phyloP scores from a whole-genome alignment of 2,888 invertebrate genomes.

The Tetropium fuscum region DNA sequence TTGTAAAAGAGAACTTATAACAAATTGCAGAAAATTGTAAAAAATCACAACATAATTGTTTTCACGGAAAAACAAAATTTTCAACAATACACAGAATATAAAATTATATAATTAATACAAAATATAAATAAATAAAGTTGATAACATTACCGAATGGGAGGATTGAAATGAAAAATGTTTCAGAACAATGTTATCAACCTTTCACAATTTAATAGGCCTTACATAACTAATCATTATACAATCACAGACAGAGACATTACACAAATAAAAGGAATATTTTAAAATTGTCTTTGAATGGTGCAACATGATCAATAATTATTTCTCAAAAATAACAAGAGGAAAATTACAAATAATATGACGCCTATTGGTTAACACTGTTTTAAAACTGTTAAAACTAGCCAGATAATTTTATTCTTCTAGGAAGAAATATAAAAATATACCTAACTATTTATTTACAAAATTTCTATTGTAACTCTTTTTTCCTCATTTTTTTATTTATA shows the following conservation, averaged over 20 bases:
- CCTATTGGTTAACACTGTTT: too few relatives aligned
- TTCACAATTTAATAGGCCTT: constrained; percentile 37
- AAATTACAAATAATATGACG: too few relatives aligned
- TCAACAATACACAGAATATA: constrained; percentile 23
- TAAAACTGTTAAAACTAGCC: too few relatives aligned
- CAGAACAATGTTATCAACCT: constrained; percentile 45
- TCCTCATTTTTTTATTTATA: too few relatives aligned
- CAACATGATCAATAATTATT: constrained; percentile 14
- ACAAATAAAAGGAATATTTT: constrained; percentile 28
- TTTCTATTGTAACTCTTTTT: too few relatives aligned
- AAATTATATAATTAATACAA: constrained; percentile 37
- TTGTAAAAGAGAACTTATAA: constrained; percentile 41
- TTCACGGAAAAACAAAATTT: constrained; percentile 30
- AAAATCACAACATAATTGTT: constrained; percentile 21
- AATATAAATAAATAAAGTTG: constrained; percentile 41
- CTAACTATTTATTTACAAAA: too few relatives aligned
- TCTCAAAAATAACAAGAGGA: too few relatives aligned
- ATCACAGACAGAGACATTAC: constrained; percentile 44
- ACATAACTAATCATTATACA: constrained; percentile 37
- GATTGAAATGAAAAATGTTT: not conserved
- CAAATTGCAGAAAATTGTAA: constrained; percentile 41
- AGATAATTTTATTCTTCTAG: too few relatives aligned
- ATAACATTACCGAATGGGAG: constrained; percentile 36
- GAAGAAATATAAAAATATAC: too few relatives aligned
- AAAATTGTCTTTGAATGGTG: constrained; percentile 13